phyloP scores from a whole-genome alignment of 1,140 invertebrate genomes.

The Plectrocnemia conspersa region DNA sequence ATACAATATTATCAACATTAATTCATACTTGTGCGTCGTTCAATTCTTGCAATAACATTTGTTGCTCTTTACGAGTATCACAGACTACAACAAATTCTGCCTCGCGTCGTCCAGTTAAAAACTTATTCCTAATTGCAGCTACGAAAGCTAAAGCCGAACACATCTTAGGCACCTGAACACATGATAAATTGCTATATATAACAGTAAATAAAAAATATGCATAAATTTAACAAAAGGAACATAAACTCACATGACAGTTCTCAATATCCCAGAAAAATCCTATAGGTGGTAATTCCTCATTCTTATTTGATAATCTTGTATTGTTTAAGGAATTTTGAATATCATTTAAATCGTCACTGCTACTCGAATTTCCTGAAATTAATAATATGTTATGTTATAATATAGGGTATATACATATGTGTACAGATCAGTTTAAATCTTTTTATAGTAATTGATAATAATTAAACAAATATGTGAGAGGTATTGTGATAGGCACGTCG shows the following conservation, averaged over 20 bases:
- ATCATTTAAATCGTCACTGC: conserved; percentile 8
- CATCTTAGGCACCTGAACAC: conserved; percentile 67
- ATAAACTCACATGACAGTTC: conserved; percentile 63
- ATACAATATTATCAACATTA: neutral
- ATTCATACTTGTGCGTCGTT: conserved; percentile 78
- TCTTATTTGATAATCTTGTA: conserved; percentile 1
- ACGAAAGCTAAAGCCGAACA: conserved; percentile 76
- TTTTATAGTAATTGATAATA: neutral
- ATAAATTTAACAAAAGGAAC: neutral
- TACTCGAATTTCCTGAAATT: neutral
- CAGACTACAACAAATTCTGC: conserved; percentile 83
- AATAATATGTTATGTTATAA: conserved; percentile 3
- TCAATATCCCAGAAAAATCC: conserved; percentile 94
- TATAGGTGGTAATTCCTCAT: conserved; percentile 53
- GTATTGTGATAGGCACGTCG: too few relatives aligned
- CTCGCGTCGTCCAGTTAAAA: conserved; percentile 72
- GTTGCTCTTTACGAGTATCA: conserved; percentile 74
- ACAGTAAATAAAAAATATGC: neutral
- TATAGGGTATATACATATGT: conserved; percentile 2
- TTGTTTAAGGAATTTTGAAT: conserved; percentile 5
- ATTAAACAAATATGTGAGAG: neutral
- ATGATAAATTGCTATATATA: neutral
- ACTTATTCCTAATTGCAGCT: conserved; percentile 70
- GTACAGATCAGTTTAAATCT: neutral
- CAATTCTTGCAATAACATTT: conserved; percentile 73